Percentiles rank a stretch among this genome's conserved stretches.
Conservation (phyloP, 1,140 invertebrate genomes). For the Acromyrmex charruanus region DNA sequence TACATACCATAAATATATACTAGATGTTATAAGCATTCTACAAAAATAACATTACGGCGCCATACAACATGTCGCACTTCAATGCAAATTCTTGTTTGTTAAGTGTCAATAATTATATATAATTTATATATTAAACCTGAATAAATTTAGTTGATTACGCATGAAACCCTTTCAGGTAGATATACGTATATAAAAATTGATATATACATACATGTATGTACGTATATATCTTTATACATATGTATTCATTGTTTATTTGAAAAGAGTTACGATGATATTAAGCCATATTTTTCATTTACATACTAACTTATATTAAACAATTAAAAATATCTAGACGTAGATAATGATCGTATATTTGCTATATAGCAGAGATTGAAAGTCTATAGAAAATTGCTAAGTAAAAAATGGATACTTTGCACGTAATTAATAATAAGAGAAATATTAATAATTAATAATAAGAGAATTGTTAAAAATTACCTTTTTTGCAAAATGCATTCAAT, state of each 20-base stretch:
- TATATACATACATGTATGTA: neutral
- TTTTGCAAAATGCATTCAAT: constrained; percentile 4
- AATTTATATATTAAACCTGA: constrained; percentile 37
- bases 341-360: neutral
- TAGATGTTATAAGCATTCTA: neutral
- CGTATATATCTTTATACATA: too few relatives aligned
- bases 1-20: neutral
- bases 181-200: neutral
- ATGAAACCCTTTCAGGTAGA: neutral
- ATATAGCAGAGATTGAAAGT: neutral
- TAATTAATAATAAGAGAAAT: neutral
- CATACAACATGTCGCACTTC: neutral
- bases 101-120: constrained; percentile 1
- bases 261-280: neutral
- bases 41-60: constrained; percentile 17
- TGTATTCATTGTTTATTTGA: too few relatives aligned
- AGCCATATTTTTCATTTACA: neutral
- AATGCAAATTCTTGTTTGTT: constrained; percentile 34
- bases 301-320: constrained; percentile 7
- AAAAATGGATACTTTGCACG: neutral
- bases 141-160: neutral
- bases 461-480: neutral
- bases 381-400: neutral
- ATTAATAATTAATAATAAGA: neutral
- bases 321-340: neutral